Evolutionary conservation across 37 sponge, comb jelly and placozoan species (phyloP), one percentile per base, ranked within the genome.

Genomic region (Mnemiopsis leidyi): DNA sequence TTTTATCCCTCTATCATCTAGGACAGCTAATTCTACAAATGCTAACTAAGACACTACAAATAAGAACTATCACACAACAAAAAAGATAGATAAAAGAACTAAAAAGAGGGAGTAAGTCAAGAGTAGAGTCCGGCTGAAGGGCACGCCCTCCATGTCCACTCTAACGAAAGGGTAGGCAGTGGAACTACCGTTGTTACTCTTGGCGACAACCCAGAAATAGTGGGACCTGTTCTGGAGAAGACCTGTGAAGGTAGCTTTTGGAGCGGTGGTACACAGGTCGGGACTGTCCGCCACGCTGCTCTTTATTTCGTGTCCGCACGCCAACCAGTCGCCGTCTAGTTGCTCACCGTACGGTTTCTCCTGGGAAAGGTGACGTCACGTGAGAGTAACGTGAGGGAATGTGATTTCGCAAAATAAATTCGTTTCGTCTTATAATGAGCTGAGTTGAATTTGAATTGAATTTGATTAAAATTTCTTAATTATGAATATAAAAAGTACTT

Each of bases 131-230:
- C 61, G 5, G 13, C 61, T 48, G 9, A 18, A 5, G 13, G 82
- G 82, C 7, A 29, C 36, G 2, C 36, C 31, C 29, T 79, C 36
- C 23, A 79, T 79, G 82, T 79, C 82, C 7, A 79, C 38, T 35
- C 82, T 31, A 79, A 79, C 23, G 82, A 36, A 79, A 29, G 82
- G 82, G 82, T 79, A 79, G 82, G 82, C 38, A 32, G 82, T 79
- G 7, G 82, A 29, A 1, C 2, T 28, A 3, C 29, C 82, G 23
- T 31, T 35, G 5, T 23, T 18, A 33, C 36, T 79, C 5, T 33
- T 13, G 1, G 82, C 82, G 2, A 35, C 38, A 3, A 79, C 29
- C 82, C 82, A 79, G 29, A 79, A 29, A 37, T 79, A 79, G 82
- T 79, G 82, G 5, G 82, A 79, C 21, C 37, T 35, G 82, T 79